Evolutionary conservation across 2,888 invertebrate species (phyloP).

Genomic region (Nemotelus nigrinus): DNA sequence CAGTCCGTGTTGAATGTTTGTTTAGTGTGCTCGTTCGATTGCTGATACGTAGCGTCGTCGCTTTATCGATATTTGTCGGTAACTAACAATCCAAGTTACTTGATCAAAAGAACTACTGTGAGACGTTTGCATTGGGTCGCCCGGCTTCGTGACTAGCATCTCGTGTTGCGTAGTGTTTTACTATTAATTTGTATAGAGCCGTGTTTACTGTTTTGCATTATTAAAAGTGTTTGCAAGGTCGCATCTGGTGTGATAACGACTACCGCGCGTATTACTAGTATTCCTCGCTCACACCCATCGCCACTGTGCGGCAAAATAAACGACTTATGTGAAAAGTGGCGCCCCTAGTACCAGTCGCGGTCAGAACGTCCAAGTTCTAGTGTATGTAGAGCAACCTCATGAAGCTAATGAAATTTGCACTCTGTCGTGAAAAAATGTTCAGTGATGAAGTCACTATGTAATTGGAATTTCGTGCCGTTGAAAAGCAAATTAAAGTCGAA

Average conservation of each 20-base stretch:
- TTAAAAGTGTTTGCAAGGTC: constrained; percentile 32
- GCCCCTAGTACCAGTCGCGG: not conserved
- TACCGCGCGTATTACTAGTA: not conserved
- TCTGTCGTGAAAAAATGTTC: constrained; percentile 37
- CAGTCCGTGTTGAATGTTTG: constrained; percentile 32
- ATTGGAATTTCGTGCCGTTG: constrained; percentile 34
- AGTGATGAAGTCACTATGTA: constrained; percentile 42
- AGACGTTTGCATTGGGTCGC: not conserved
- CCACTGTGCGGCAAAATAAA: not conserved
- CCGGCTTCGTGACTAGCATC: not conserved
- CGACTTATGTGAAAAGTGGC: not conserved
- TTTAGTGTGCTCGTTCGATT: constrained; percentile 8
- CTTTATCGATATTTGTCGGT: constrained; percentile 10
- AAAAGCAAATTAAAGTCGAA: constrained; percentile 31
- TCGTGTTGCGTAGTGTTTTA: constrained; percentile 4
- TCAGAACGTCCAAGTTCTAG: not conserved
- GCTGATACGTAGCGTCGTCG: not conserved
- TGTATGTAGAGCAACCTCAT: not conserved
- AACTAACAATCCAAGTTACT: too few relatives aligned
- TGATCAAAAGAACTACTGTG: not conserved
- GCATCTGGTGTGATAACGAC: constrained; percentile 41
- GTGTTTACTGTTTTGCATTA: constrained; percentile 10
- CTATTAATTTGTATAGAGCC: constrained; percentile 7
- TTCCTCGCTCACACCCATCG: not conserved
- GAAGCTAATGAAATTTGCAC: constrained; percentile 13